phyloP scores from a whole-genome alignment of 2,888 invertebrate genomes.

The Eupsilia transversa region DNA sequence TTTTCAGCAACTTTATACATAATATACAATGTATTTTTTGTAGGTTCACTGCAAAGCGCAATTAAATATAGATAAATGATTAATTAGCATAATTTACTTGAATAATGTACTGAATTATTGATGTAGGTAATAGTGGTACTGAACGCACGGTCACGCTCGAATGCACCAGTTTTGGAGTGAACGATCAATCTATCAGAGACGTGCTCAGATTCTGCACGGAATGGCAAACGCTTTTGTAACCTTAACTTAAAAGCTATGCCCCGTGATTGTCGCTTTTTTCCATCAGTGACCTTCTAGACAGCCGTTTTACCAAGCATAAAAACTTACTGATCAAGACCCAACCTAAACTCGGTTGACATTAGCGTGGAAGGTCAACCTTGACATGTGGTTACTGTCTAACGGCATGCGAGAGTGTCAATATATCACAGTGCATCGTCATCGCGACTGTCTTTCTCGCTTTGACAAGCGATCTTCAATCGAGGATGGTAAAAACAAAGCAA shows the following conservation, averaged over 20 bases:
- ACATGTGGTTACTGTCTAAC: conserved; percentile 35
- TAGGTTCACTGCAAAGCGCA: conserved; percentile 3
- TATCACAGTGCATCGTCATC: conserved; percentile 25
- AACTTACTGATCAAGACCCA: conserved; percentile 6
- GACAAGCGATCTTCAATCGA: conserved; percentile 50
- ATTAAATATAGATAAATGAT: neutral
- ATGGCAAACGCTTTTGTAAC: conserved; percentile 27
- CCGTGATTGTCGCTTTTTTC: conserved; percentile 26
- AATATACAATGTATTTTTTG: neutral
- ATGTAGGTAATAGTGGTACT: conserved; percentile 41
- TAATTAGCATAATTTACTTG: conserved; percentile 3
- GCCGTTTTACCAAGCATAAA: conserved; percentile 11
- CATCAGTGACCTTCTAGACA: conserved; percentile 38
- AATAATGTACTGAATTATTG: conserved; percentile 39
- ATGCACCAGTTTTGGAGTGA: conserved; percentile 58
- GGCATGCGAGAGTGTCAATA: conserved; percentile 32
- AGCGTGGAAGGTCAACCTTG: conserved; percentile 38
- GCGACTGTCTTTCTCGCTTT: conserved; percentile 21
- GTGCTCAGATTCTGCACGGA: conserved; percentile 57
- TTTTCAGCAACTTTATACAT: conserved; percentile 21
- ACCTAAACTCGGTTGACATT: conserved; percentile 22
- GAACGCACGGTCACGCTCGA: conserved; percentile 59
- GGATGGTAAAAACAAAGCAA: conserved; percentile 55
- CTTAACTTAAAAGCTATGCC: conserved; percentile 8
- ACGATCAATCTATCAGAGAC: conserved; percentile 65